Evolutionary conservation across 2,797 vertebrate species (phyloP).

Genomic region (Rhinophrynus dorsalis): DNA sequence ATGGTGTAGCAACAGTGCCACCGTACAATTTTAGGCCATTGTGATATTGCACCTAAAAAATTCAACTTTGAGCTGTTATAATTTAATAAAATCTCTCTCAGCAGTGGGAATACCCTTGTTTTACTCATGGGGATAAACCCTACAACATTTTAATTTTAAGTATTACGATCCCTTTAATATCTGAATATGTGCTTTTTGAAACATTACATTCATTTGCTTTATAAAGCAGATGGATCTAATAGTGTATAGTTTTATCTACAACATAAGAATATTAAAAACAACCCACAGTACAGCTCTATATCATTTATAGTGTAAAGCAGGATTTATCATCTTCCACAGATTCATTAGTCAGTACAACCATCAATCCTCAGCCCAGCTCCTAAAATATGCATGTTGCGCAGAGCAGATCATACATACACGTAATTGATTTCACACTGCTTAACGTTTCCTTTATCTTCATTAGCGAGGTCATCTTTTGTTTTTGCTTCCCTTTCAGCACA

Average conservation of each 20-base stretch:
- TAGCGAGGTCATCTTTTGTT: constrained; percentile 87
- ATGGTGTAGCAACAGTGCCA: too few relatives aligned
- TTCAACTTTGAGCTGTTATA: too few relatives aligned
- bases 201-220: not conserved
- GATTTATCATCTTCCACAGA: not conserved
- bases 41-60: too few relatives aligned
- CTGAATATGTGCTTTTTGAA: not conserved
- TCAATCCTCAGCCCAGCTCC: too few relatives aligned
- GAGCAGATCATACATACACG: constrained; percentile 76
- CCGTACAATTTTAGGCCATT: too few relatives aligned
- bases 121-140: too few relatives aligned
- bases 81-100: too few relatives aligned
- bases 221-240: not conserved
- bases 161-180: too few relatives aligned
- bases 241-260: not conserved
- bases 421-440: constrained; percentile 96
- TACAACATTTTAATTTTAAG: too few relatives aligned
- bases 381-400: too few relatives aligned
- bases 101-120: too few relatives aligned
- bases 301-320: not conserved
- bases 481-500: constrained; percentile 83
- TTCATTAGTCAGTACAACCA: not conserved
- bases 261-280: not conserved
- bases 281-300: not conserved
- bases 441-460: constrained; percentile 93